Conservation (phyloP, 1,140 invertebrate genomes). For the Luehdorfia chinensis region DNA sequence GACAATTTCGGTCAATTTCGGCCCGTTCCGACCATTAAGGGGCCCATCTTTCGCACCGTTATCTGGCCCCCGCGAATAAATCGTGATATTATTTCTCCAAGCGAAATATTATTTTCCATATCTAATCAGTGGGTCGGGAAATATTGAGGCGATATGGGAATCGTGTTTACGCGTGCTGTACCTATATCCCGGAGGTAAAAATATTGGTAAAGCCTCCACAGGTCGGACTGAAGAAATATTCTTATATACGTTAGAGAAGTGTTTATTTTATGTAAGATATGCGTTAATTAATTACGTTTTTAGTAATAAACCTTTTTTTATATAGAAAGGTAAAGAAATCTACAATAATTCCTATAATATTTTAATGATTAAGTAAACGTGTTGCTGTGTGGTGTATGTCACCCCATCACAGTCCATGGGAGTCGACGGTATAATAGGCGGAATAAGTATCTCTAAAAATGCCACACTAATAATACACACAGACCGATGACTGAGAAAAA, state of each 20-base stretch:
- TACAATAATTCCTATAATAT: too few relatives aligned
- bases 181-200: neutral
- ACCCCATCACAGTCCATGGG: too few relatives aligned
- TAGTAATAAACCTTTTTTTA: too few relatives aligned
- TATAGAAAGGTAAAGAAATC: too few relatives aligned
- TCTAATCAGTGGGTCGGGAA: slow-evolving; percentile 61
- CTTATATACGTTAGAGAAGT: neutral
- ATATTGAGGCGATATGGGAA: slow-evolving; percentile 38
- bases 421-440: too few relatives aligned
- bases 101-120: slow-evolving; percentile 60
- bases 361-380: too few relatives aligned
- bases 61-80: slow-evolving; percentile 56
- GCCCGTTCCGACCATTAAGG: slow-evolving; percentile 50
- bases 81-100: slow-evolving; percentile 59
- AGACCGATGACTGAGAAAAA: too few relatives aligned
- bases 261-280: too few relatives aligned
- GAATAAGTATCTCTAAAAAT: too few relatives aligned
- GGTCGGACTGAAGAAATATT: neutral
- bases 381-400: too few relatives aligned
- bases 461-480: too few relatives aligned
- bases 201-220: neutral
- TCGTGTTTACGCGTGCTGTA: slow-evolving; percentile 33
- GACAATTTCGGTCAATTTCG: slow-evolving; percentile 52
- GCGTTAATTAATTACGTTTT: too few relatives aligned
- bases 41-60: slow-evolving; percentile 52